Evolutionary conservation across 2,113 vertebrate species (phyloP).

Genomic region (Pygoscelis adeliae): DNA sequence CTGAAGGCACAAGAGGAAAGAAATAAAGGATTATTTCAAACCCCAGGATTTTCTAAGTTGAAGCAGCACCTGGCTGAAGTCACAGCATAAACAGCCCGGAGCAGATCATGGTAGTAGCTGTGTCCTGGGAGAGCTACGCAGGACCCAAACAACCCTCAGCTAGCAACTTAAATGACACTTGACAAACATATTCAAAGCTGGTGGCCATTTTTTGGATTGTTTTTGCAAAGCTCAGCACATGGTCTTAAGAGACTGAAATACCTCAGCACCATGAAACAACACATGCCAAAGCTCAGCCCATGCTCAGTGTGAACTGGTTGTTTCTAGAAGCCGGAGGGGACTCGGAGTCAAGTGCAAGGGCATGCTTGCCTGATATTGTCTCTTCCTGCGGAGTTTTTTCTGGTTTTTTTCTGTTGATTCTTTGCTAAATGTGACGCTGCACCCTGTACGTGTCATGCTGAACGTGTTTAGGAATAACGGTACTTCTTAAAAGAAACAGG

Average conservation of each 20-base stretch:
- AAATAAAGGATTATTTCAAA: neutral
- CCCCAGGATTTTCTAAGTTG: neutral
- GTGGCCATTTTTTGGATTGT: neutral
- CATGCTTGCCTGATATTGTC: neutral
- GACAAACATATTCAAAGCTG: neutral
- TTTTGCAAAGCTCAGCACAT: neutral
- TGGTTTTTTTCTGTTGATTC: neutral
- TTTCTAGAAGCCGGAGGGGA: neutral
- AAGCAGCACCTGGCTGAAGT: neutral
- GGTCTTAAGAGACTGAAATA: neutral
- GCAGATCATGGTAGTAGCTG: neutral
- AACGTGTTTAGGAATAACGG: neutral
- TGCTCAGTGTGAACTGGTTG: neutral
- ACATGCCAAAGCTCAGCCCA: neutral
- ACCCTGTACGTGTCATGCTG: neutral
- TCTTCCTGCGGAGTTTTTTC: neutral
- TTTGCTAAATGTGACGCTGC: neutral
- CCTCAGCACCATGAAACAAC: neutral
- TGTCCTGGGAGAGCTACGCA: neutral
- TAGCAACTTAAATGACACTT: neutral
- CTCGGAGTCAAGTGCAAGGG: neutral
- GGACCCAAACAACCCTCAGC: neutral
- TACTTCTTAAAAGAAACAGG: neutral
- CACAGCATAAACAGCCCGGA: neutral
- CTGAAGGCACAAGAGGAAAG: neutral